Evolutionary conservation across 2,888 invertebrate species (phyloP), one percentile per base, ranked within the genome.

Genomic region (Erebia aethiops): DNA sequence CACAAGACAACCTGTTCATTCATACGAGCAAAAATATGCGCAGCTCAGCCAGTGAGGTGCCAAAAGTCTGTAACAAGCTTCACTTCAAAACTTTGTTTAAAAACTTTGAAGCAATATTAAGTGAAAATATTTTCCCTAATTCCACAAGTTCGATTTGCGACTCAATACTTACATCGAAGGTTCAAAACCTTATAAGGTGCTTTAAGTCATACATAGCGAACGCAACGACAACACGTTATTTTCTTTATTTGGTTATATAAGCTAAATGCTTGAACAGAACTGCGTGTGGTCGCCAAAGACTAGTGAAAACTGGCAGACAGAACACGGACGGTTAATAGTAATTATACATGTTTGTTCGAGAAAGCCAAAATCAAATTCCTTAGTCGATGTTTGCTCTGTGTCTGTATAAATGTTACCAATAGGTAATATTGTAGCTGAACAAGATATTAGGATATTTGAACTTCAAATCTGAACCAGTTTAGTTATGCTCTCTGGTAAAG

Each of bases 231-330:
- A 61, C 63, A 49, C 51, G 60, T 56, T 60, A 49, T 62, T 26
- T 10, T 54, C 74, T 74, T 71, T 72, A 74, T 74, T 74, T 74
- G 72, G 74, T 74, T 72, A 74, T 72, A 70, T 71, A 61, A 72
- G 63, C 54, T 72, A 56, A 70, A 58, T n/a, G 57, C 63, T 46
- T 49, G 64, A 35, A 56, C 57, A 57, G 35, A 67, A 56, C 65
- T 43, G 72, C 43, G 69, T 71, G 71, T 65, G 74, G 70, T 72
- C 74, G 58, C 61, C 54, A 18, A 10, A 54, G 54, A 54, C 16
- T 18, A 10, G 2, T 16, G 9, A 9, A 54, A 54, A 54, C 18
- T 18, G 9, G 18, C 18, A 54, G 54, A 54, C 16, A 54, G 10
- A 16, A 52, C 8, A 16, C 16, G 52, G 10, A 8, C 7, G 2